Conservation (phyloP, 2,888 invertebrate genomes). For the Cantharis nigra region DNA sequence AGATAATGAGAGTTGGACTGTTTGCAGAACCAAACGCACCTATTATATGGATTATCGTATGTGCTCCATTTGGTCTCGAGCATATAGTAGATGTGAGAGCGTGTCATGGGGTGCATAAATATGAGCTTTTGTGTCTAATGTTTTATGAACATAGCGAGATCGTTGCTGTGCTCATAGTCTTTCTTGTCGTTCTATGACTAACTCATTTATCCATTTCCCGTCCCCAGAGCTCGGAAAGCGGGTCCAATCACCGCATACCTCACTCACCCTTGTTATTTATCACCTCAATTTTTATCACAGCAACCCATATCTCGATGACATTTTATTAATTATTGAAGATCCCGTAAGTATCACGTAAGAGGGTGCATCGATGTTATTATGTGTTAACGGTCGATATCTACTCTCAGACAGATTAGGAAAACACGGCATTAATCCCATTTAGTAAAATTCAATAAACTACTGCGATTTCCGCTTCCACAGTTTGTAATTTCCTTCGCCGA, state of each 20-base stretch:
- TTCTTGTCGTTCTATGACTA: slow-evolving; percentile 25
- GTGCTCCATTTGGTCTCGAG: slow-evolving; percentile 34
- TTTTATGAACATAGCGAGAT: slow-evolving; percentile 28
- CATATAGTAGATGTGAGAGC: slow-evolving; percentile 24
- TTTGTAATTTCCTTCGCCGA: slow-evolving; percentile 15
- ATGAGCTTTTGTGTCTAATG: slow-evolving; percentile 37
- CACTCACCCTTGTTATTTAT: slow-evolving; percentile 39
- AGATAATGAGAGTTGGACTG: slow-evolving; percentile 15
- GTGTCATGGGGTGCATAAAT: slow-evolving; percentile 37
- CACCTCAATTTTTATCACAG: slow-evolving; percentile 39
- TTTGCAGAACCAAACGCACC: slow-evolving; percentile 30
- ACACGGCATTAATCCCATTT: slow-evolving; percentile 16
- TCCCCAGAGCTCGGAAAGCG: slow-evolving; percentile 20
- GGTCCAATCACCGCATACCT: slow-evolving; percentile 37
- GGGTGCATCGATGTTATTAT: slow-evolving; percentile 22
- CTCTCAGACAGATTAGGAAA: slow-evolving; percentile 20
- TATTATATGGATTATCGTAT: slow-evolving; percentile 31
- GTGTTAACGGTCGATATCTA: slow-evolving; percentile 23
- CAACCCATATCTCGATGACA: slow-evolving; percentile 35
- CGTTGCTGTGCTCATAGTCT: slow-evolving; percentile 6
- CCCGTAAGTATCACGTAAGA: slow-evolving; percentile 23
- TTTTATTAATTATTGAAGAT: slow-evolving; percentile 43
- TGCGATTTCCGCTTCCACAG: slow-evolving; percentile 13
- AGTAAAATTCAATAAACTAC: slow-evolving; percentile 18
- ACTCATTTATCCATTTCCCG: slow-evolving; percentile 39